Evolutionary conservation across 2,888 invertebrate species (phyloP).

Genomic region (Agelastica alni): DNA sequence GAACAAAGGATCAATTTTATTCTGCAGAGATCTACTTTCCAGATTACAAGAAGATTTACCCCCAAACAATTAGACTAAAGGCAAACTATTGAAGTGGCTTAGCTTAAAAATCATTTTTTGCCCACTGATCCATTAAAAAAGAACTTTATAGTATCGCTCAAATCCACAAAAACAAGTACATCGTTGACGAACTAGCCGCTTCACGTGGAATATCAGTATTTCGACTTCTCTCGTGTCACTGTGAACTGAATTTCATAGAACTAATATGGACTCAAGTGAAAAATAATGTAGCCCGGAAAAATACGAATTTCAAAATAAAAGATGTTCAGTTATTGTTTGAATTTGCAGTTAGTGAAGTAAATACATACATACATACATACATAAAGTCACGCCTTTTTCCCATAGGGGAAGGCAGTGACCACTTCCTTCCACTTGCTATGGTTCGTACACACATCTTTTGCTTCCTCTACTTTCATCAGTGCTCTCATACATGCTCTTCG

Average conservation of each 20-base stretch:
- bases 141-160: not conserved
- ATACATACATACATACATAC: too few species aligned
- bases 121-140: not conserved
- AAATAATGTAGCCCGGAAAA: too few species aligned
- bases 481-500: too few species aligned
- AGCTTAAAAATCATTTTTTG: not conserved
- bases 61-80: not conserved
- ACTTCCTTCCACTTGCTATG: too few species aligned
- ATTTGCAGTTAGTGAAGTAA: not conserved
- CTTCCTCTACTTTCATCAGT: too few species aligned
- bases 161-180: not conserved
- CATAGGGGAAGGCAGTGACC: too few species aligned
- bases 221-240: not conserved
- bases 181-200: not conserved
- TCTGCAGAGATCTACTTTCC: not conserved
- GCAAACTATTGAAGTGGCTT: not conserved
- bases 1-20: not conserved
- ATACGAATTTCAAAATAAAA: not conserved
- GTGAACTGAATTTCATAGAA: not conserved
- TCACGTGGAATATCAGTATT: not conserved
- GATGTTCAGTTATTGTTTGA: not conserved
- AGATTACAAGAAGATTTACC: not conserved
- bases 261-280: not conserved
- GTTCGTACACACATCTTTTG: too few species aligned
- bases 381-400: too few species aligned